Evolutionary conservation across 1,140 invertebrate species (phyloP).

Genomic region (Asbolus verrucosus): DNA sequence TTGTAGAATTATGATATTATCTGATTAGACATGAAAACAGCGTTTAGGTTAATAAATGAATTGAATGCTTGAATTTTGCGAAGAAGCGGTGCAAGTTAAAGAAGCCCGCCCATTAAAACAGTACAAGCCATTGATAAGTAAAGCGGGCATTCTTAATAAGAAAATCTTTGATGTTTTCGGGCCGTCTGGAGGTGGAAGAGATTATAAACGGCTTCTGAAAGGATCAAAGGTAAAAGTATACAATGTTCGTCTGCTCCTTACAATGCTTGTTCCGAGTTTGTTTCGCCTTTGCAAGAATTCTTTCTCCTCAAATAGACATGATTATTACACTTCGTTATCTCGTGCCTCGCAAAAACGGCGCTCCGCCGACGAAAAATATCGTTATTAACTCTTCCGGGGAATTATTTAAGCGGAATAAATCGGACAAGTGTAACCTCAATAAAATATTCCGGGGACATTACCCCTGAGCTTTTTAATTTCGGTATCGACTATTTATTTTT

Average conservation of each 20-base stretch:
- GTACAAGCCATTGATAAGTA: conserved; percentile 11
- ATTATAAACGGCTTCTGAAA: conserved; percentile 33
- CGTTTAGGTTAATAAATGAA: no score
- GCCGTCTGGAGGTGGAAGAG: conserved; percentile 7
- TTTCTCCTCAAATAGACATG: conserved; percentile 25
- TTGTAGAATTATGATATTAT: no score
- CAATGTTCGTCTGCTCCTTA: conserved; percentile 26
- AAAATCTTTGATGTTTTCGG: conserved; percentile 26
- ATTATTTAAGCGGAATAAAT: conserved; percentile 19
- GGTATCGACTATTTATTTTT: conserved; percentile 48
- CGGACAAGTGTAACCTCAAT: conserved; percentile 36
- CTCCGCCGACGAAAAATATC: conserved; percentile 6
- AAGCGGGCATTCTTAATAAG: conserved; percentile 20
- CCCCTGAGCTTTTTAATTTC: conserved; percentile 43
- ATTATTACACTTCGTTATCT: conserved; percentile 37
- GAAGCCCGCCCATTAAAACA: not conserved
- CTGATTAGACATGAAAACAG: no score
- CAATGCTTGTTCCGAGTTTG: conserved; percentile 20
- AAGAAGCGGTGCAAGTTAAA: not conserved
- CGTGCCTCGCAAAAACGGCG: conserved; percentile 19
- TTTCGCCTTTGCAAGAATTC: conserved; percentile 22
- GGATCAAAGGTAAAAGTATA: conserved; percentile 36
- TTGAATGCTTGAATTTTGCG: no score
- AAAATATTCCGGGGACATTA: conserved; percentile 34
- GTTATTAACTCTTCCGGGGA: conserved; percentile 10